phyloP scores from a whole-genome alignment of 2,797 vertebrate species.

The Sternotherus odoratus region DNA sequence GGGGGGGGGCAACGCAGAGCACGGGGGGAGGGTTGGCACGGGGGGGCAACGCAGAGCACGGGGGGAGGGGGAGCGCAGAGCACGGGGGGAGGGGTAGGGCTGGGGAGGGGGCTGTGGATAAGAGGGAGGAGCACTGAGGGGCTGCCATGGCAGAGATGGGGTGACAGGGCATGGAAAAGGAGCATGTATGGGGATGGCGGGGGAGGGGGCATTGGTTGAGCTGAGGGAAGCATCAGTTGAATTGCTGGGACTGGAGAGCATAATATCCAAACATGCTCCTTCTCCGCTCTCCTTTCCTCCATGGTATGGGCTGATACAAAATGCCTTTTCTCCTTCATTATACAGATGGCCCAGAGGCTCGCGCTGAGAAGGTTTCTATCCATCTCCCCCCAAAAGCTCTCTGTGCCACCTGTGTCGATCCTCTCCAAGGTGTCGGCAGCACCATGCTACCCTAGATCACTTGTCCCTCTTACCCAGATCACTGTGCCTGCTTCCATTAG shows the following conservation, averaged over 20 bases:
- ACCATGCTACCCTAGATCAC: not conserved
- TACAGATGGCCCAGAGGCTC: constrained; percentile 90
- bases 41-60: too few relatives aligned
- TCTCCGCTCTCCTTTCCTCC: not conserved
- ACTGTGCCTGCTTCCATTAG: not conserved
- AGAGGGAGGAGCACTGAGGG: not conserved
- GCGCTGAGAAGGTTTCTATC: constrained; percentile 80
- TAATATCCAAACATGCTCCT: too few relatives aligned
- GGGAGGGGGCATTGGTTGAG: too few relatives aligned
- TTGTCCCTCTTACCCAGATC: constrained; percentile 52
- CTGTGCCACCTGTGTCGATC: not conserved
- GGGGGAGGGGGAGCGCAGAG: rapidly evolving
- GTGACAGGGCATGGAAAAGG: not conserved
- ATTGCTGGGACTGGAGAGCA: not conserved
- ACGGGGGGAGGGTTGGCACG: rapidly evolving
- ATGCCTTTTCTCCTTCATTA: not conserved
- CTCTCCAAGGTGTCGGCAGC: not conserved
- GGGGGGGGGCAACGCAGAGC: rapidly evolving
- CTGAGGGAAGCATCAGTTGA: not conserved
- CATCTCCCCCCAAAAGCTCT: constrained; percentile 51
- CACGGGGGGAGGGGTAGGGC: rapidly evolving
- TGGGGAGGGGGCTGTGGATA: too few relatives aligned
- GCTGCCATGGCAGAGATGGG: not conserved
- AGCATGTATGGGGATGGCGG: not conserved
- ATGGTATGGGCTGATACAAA: not conserved